Base-by-base conservation (phyloP, 2,797 vertebrate species). In the Crenichthys baileyi region DNA sequence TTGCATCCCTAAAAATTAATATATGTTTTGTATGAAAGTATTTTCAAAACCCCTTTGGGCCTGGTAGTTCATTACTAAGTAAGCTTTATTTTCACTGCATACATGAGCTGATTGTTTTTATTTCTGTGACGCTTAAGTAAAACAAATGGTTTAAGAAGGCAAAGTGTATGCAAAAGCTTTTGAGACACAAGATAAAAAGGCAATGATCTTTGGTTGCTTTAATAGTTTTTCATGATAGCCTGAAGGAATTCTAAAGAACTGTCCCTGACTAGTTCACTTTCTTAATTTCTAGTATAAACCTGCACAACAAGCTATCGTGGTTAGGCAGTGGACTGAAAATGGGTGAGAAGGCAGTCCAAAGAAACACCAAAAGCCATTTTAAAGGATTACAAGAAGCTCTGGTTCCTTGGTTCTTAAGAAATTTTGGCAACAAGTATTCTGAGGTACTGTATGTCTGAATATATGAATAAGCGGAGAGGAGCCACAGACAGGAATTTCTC, bases 401-500 rank as follows among this genome's bases (percentile, higher is more conserved):
- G 24, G 24, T 24, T 46, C 12, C 20, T 39, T 65, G 36, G 36
- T 65, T 65, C 67, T 15, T 70, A 39, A 60, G 39, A 26, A n/a
- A 60, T 74, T 16, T 48, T 13, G 2, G 41, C 44, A 63, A 41
- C 58, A 61, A 56, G 71, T 29, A n/a, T 79, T 74, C 26, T 75
- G 61, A 83, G 20, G 73, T 83, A 31, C 31, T 31, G 31, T 31
- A 83, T 82, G 41, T 81, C 48, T 74, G 73, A 75, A 72, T 56
- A 79, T 76, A 73, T 82, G 58, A 72, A 74, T 9, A 15, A 77
- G 55, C 31, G 63, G 24, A 41, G 76, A 68, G 53, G 78, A 56
- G 65, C 80, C 36, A 79, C 41, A 1, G 61, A 85, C 85, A 73
- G 76, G n/a, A 70, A 79, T 7, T 75, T 75, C 74, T 87, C 87